phyloP scores from a whole-genome alignment of 2,113 vertebrate species.

The Trachemys scripta region DNA sequence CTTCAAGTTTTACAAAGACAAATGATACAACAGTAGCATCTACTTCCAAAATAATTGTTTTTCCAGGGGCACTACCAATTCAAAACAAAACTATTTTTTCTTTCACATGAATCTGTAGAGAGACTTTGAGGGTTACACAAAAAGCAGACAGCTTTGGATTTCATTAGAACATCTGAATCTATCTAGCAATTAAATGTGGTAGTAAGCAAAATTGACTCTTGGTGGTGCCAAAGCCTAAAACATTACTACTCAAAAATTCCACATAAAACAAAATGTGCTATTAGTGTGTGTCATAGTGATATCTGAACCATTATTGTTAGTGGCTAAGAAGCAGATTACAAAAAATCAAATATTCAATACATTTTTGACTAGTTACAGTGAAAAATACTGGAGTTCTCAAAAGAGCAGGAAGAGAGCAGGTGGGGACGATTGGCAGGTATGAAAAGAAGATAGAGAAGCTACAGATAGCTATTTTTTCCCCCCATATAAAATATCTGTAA shows the following conservation, averaged over 20 bases:
- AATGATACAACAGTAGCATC: neutral
- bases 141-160: neutral
- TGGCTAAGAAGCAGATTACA: neutral
- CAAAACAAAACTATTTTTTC: neutral
- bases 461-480: neutral
- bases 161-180: neutral
- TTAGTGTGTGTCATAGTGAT: neutral
- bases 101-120: neutral
- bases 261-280: neutral
- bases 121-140: neutral
- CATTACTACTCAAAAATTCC: neutral
- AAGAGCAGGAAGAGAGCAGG: neutral
- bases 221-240: slow-evolving; percentile 19
- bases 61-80: neutral
- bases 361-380: neutral
- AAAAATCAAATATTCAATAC: neutral
- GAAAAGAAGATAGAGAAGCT: neutral
- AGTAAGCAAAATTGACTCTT: neutral
- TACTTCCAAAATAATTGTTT: neutral
- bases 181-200: neutral
- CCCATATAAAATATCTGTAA: no score
- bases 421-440: neutral
- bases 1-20: neutral
- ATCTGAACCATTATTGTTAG: neutral
- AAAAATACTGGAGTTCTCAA: neutral